A percentile compares a stretch with the other conserved stretches of the same genome.
Evolutionary conservation across 2,888 invertebrate genomes (phyloP).

Genomic region (Tubulanus polymorphus): DNA sequence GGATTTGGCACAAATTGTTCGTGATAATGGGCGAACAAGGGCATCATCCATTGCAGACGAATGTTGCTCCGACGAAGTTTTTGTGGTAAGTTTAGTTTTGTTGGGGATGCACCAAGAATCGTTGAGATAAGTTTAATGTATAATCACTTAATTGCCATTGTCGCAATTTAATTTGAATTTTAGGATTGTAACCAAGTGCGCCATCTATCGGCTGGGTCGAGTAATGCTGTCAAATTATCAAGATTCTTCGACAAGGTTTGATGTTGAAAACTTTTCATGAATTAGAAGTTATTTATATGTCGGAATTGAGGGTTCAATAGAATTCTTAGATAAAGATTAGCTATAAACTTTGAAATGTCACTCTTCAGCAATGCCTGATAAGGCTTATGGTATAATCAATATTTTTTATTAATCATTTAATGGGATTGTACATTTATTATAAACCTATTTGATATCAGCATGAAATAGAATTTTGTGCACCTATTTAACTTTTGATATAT

Average conservation of each 20-base stretch:
- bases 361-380: no score
- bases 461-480: no score
- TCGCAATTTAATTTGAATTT: conserved; percentile 19
- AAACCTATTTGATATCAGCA: no score
- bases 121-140: not conserved
- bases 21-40: conserved; percentile 53
- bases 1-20: conserved; percentile 77
- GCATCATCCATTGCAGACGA: conserved; percentile 77
- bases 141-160: not conserved
- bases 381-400: no score
- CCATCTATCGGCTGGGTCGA: conserved; percentile 88
- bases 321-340: not conserved
- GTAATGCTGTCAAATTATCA: conserved; percentile 87
- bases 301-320: no score
- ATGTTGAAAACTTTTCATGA: not conserved
- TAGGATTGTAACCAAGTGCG: conserved; percentile 65
- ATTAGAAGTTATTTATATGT: no score
- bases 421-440: no score
- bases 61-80: conserved; percentile 90
- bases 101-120: no score
- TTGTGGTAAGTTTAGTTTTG: conserved; percentile 60
- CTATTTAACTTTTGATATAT: not conserved
- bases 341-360: no score
- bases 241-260: conserved; percentile 86
- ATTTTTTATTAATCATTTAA: no score